phyloP scores from a whole-genome alignment of 1,140 invertebrate species.

The Oedothorax gibbosus region DNA sequence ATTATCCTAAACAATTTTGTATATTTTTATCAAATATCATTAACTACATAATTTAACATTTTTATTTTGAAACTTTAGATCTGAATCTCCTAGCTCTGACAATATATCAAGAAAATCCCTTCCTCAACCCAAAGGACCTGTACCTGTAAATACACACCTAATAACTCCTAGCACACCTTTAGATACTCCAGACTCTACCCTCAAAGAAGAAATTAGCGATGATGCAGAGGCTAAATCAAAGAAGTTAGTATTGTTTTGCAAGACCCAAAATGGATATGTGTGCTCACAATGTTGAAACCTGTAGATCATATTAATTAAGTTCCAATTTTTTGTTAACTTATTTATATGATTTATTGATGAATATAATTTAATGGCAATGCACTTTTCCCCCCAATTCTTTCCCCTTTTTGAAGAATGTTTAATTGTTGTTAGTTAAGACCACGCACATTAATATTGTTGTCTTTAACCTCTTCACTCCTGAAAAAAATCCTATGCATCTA shows the following conservation, averaged over 20 bases:
- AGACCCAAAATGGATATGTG: too few species aligned
- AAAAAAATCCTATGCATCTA: too few species aligned
- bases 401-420: too few species aligned
- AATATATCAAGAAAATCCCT: conserved; percentile 23
- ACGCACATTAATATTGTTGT: too few species aligned
- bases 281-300: too few species aligned
- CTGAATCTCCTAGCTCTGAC: conserved; percentile 20
- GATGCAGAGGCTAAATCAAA: conserved; percentile 56
- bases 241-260: conserved; percentile 40
- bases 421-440: too few species aligned
- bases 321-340: too few species aligned
- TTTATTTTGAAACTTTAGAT: conserved; percentile 20
- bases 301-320: too few species aligned
- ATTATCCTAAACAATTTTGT: background rate
- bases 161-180: conserved; percentile 73
- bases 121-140: conserved; percentile 66
- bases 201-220: conserved; percentile 1
- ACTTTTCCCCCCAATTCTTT: too few species aligned
- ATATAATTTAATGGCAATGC: too few species aligned
- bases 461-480: too few species aligned
- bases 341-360: too few species aligned
- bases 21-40: background rate
- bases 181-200: conserved; percentile 64
- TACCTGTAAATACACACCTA: conserved; percentile 77
- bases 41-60: background rate